These are phyloP conservation scores for Nomada flava DNA, from an alignment of 2,888 invertebrate genomes.

Conservation along the genomic window DNA sequence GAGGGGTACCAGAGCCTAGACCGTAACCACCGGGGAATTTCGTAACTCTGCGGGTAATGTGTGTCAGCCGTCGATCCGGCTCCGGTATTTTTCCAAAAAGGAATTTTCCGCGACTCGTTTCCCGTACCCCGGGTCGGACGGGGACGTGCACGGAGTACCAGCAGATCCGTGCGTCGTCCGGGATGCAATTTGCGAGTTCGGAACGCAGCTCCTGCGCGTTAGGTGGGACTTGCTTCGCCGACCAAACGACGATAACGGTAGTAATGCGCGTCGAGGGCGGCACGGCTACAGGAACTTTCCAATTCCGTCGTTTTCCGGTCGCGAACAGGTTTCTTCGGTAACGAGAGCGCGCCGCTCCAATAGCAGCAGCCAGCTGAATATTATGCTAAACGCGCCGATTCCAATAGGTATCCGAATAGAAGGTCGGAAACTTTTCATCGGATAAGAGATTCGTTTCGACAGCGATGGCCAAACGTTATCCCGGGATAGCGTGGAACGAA, in stretches of 20 bases:
- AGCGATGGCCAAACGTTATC: conserved; percentile 41
- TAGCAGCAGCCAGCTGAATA: conserved; percentile 38
- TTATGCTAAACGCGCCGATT: conserved; percentile 51
- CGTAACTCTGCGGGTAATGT: conserved; percentile 72
- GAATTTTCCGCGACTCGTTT: conserved; percentile 55
- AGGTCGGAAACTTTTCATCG: conserved; percentile 48
- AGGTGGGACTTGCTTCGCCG: too few relatives aligned
- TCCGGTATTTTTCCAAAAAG: conserved; percentile 32
- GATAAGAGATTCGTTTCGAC: conserved; percentile 52
- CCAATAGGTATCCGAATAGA: conserved; percentile 11
- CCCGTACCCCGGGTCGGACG: background rate
- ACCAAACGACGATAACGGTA: too few relatives aligned
- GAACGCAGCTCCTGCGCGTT: background rate
- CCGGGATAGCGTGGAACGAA: conserved; percentile 61
- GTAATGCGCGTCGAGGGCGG: too few relatives aligned
- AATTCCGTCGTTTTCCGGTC: background rate
- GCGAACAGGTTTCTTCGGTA: background rate
- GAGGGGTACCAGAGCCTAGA: conserved; percentile 56
- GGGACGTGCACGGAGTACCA: conserved; percentile 8
- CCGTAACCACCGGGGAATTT: conserved; percentile 69
- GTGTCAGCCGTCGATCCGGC: conserved; percentile 70
- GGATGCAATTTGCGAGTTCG: conserved; percentile 12
- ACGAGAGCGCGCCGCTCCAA: background rate
- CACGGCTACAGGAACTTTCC: background rate
- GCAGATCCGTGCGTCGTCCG: background rate